A percentile compares a stretch with the other conserved stretches of the same genome.
phyloP scores from a whole-genome alignment of 2,888 invertebrate species.

The Imbricaverruca yamaguchii region DNA sequence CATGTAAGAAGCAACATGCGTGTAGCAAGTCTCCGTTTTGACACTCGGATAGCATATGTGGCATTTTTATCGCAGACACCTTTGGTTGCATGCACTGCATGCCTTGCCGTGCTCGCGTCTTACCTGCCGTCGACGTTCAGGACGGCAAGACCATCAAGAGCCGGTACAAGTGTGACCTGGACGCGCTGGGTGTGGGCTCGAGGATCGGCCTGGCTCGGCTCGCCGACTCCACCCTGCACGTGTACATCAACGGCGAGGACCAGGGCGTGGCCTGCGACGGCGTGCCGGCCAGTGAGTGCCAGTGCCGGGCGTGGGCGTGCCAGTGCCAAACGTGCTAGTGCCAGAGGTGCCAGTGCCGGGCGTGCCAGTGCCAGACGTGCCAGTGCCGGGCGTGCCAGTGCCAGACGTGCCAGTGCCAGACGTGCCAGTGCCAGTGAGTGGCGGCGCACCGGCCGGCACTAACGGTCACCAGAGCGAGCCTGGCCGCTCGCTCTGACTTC shows the following conservation, averaged over 20 bases:
- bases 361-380: slow-evolving; percentile 40
- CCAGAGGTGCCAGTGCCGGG: slow-evolving; percentile 56
- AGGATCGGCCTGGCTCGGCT: slow-evolving; percentile 82
- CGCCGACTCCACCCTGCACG: slow-evolving; percentile 72
- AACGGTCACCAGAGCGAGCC: too few relatives aligned
- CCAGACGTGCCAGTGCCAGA: neutral
- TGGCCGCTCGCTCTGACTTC: too few relatives aligned
- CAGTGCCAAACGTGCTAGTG: too few relatives aligned
- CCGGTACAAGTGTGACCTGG: slow-evolving; percentile 77
- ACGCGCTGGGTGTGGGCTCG: slow-evolving; percentile 66
- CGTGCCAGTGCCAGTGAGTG: neutral
- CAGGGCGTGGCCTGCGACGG: slow-evolving; percentile 77
- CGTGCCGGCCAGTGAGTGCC: slow-evolving; percentile 49
- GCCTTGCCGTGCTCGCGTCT: too few relatives aligned
- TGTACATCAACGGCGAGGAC: slow-evolving; percentile 76
- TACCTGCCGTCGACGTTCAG: slow-evolving; percentile 29
- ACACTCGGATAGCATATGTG: too few relatives aligned
- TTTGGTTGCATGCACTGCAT: too few relatives aligned
- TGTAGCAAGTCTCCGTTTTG: too few relatives aligned
- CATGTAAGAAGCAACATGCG: too few relatives aligned
- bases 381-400: too few relatives aligned
- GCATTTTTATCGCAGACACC: too few relatives aligned
- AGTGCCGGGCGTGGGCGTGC: too few relatives aligned
- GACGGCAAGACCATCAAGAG: slow-evolving; percentile 77
- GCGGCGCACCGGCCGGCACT: neutral